A percentile compares a stretch with the other conserved stretches of the same genome.
Conservation (phyloP, 2,888 invertebrate species). For the Azorinus chamasolen region DNA sequence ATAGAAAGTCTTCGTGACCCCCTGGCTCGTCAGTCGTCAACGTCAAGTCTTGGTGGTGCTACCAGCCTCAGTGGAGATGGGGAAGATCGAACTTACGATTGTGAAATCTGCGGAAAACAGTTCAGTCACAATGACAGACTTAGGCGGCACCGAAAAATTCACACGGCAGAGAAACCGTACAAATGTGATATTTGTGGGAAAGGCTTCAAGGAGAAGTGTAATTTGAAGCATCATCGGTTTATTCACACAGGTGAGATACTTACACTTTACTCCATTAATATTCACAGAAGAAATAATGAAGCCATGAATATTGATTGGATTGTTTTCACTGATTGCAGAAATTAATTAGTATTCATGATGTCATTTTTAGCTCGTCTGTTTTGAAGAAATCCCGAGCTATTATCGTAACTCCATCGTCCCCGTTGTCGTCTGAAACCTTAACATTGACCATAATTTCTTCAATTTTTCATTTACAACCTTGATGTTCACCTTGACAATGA, state of each 20-base stretch:
- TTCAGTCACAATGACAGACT: constrained; percentile 63
- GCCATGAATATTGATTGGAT: too few species aligned
- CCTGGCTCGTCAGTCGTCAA: constrained; percentile 56
- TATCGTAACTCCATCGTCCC: too few species aligned
- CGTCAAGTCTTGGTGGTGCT: constrained; percentile 59
- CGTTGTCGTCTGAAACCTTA: neutral
- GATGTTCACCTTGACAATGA: too few species aligned
- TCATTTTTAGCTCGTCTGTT: too few species aligned
- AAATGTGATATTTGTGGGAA: constrained; percentile 67
- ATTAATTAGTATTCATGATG: too few species aligned
- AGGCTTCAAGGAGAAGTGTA: constrained; percentile 64
- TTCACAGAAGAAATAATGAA: too few species aligned
- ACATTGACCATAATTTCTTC: neutral
- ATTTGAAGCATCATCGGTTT: constrained; percentile 63
- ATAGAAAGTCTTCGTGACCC: constrained; percentile 63
- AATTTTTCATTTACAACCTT: neutral
- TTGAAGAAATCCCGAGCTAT: too few species aligned
- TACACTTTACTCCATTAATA: too few species aligned
- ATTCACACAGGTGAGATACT: constrained; percentile 58
- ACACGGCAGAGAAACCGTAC: constrained; percentile 64
- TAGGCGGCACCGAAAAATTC: constrained; percentile 63
- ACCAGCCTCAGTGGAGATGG: constrained; percentile 56
- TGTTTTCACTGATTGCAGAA: too few species aligned
- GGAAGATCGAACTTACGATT: constrained; percentile 61
- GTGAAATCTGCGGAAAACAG: constrained; percentile 64